A percentile compares a stretch with the other conserved stretches of the same genome.
Evolutionary conservation across 2,888 invertebrate species (phyloP).

Genomic region (Lysandra bellargus): DNA sequence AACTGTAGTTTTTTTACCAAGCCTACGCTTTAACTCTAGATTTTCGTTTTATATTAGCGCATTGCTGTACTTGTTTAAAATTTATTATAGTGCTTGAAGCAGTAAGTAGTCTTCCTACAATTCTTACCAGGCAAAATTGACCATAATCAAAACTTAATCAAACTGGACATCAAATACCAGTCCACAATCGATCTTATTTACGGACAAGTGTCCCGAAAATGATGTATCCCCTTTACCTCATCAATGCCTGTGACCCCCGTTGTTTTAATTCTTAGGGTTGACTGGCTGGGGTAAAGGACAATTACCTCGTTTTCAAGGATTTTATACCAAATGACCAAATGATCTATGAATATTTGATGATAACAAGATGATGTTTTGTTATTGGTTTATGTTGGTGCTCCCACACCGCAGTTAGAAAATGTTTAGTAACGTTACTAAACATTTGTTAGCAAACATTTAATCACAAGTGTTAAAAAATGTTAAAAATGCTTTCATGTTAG

Average conservation of each 20-base stretch:
- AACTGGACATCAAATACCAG: slow-evolving; percentile 14
- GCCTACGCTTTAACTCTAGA: too few species aligned
- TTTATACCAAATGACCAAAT: slow-evolving; percentile 18
- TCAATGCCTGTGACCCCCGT: slow-evolving; percentile 69
- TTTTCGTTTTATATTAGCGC: too few species aligned
- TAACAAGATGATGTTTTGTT: neutral
- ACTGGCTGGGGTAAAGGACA: slow-evolving; percentile 47
- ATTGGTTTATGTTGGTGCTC: neutral
- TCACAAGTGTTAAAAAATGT: too few species aligned
- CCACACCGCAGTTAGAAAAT: too few species aligned
- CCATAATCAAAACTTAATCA: neutral
- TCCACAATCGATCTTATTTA: slow-evolving; percentile 56
- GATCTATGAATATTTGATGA: neutral
- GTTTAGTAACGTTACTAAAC: too few species aligned
- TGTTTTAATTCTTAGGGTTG: slow-evolving; percentile 75
- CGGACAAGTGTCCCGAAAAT: slow-evolving; percentile 76
- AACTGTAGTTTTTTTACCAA: too few species aligned
- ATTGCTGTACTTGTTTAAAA: too few species aligned
- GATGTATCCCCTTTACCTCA: slow-evolving; percentile 79
- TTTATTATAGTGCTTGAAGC: too few species aligned
- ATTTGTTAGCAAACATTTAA: too few species aligned
- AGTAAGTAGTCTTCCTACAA: too few species aligned
- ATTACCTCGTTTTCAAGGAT: slow-evolving; percentile 25
- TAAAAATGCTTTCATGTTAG: too few species aligned
- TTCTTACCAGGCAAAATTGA: too few species aligned